Conservation (phyloP, 2,113 vertebrate species). For the Psilopsiagon aurifrons region DNA sequence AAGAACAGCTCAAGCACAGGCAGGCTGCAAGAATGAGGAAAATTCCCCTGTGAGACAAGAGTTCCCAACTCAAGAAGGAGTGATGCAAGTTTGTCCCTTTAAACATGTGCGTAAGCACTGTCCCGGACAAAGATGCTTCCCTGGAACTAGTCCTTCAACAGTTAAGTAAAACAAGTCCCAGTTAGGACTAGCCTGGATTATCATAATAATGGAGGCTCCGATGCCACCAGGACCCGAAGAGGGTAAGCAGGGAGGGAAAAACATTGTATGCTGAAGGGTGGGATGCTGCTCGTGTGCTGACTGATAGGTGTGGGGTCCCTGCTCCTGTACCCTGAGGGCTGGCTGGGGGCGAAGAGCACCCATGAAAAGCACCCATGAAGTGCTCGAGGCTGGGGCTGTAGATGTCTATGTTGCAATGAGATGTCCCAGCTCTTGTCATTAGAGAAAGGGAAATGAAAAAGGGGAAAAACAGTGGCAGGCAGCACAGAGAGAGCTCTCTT, state of each 20-base stretch:
- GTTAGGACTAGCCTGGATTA: neutral
- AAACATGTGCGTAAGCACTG: neutral
- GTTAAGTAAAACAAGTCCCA: neutral
- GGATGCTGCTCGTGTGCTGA: neutral
- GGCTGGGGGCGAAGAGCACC: neutral
- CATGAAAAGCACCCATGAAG: neutral
- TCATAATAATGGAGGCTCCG: neutral
- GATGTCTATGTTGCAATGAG: neutral
- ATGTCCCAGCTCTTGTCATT: neutral
- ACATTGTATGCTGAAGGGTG: neutral
- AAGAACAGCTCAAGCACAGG: slow-evolving; percentile 1
- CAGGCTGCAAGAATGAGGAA: neutral
- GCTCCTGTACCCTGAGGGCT: neutral
- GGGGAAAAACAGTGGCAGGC: neutral
- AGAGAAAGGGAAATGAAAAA: neutral
- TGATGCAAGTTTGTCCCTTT: slow-evolving; percentile 54
- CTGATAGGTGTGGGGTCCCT: neutral
- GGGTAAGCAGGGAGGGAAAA: neutral
- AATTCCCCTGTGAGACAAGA: slow-evolving; percentile 50
- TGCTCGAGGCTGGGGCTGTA: neutral
- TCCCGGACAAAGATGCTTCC: neutral
- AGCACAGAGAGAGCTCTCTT: neutral
- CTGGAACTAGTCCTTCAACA: neutral
- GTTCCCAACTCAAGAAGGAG: slow-evolving; percentile 30
- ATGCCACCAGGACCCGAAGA: neutral